A percentile compares a stretch with the other conserved stretches of the same genome.
Evolutionary conservation across 2,797 vertebrate species (phyloP).

Genomic region (Amphiprion clarkii): DNA sequence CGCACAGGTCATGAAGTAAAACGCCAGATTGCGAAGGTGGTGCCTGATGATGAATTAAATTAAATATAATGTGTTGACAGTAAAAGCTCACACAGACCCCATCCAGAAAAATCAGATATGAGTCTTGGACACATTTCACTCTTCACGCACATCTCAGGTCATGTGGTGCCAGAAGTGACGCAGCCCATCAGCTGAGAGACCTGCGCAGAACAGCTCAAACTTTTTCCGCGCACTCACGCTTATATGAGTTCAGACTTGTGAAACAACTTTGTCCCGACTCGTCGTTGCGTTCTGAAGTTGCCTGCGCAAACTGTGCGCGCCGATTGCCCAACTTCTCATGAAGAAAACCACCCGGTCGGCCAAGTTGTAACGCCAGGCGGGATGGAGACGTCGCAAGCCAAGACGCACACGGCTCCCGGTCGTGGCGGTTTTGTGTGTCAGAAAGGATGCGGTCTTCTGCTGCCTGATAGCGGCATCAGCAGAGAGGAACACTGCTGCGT

Average conservation of each 20-base stretch:
- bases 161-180: constrained; percentile 27
- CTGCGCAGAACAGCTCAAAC: constrained; percentile 49
- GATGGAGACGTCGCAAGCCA: constrained; percentile 54
- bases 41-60: too few relatives aligned
- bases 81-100: too few relatives aligned
- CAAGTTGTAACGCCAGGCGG: constrained; percentile 23
- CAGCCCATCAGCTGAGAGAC: constrained; percentile 32
- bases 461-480: constrained; percentile 31
- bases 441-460: constrained; percentile 71
- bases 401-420: constrained; percentile 9
- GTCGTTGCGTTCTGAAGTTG: not conserved
- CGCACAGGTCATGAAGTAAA: not conserved
- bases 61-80: not conserved
- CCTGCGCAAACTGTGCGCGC: constrained; percentile 60
- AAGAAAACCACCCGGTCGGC: constrained; percentile 12
- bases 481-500: constrained; percentile 66
- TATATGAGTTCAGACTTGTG: constrained; percentile 43
- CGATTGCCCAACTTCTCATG: constrained; percentile 46
- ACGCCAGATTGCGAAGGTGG: not conserved
- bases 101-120: constrained; percentile 9
- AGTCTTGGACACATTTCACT: too few relatives aligned
- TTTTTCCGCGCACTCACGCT: constrained; percentile 5
- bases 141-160: constrained; percentile 1
- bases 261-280: constrained; percentile 32
- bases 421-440: constrained; percentile 56